A percentile compares a stretch with the other conserved stretches of the same genome.
Conservation (phyloP, 2,113 vertebrate genomes). For the Numenius arquata region DNA sequence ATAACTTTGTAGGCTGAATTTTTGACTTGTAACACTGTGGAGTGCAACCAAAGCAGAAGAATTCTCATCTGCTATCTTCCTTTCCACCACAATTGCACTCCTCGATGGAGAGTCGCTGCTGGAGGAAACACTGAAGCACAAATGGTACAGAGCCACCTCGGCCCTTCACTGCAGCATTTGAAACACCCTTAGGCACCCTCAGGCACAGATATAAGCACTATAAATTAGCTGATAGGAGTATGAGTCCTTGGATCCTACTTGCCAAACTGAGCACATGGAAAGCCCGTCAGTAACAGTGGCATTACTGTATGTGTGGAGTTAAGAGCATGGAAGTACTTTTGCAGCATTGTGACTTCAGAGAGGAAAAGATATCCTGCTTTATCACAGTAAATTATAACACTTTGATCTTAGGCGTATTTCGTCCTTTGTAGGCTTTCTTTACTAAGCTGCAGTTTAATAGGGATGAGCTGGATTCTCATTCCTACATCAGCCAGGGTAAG, state of each 20-base stretch:
- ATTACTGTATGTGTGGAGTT: background rate
- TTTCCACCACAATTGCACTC: background rate
- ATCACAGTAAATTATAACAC: background rate
- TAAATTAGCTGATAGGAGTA: background rate
- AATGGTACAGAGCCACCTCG: background rate
- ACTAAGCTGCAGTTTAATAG: background rate
- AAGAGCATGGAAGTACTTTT: background rate
- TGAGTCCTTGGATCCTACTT: background rate
- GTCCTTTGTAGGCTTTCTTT: background rate
- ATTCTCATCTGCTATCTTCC: background rate
- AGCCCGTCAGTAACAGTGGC: fast-evolving
- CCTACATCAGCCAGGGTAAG: background rate
- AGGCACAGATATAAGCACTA: background rate
- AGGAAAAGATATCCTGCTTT: background rate
- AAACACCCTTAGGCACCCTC: background rate
- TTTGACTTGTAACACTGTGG: background rate
- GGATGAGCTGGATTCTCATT: background rate
- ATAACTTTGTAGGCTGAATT: background rate
- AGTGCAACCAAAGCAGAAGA: background rate
- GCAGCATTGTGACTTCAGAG: background rate
- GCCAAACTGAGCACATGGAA: background rate
- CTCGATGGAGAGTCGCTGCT: background rate
- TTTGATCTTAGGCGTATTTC: background rate
- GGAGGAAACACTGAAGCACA: background rate
- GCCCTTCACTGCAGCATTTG: background rate